These are phyloP conservation scores for Leguminivora glycinivorella DNA, from an alignment of 1,140 invertebrate genomes.

Conservation along the genomic window DNA sequence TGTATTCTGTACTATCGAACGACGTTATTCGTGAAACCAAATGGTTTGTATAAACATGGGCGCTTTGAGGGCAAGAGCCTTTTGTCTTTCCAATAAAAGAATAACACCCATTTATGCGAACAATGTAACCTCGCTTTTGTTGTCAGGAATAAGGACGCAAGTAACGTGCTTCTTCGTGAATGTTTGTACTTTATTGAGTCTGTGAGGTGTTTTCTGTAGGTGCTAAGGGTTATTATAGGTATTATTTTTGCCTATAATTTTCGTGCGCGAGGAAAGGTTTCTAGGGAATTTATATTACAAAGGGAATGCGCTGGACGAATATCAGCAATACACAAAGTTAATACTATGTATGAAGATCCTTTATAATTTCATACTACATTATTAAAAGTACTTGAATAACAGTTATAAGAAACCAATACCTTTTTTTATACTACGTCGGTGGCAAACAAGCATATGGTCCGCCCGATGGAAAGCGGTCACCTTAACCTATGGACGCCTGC, in stretches of 20 bases:
- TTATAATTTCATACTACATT: too few species aligned
- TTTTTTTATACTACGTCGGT: too few species aligned
- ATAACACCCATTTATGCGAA: conserved; percentile 71
- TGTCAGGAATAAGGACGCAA: conserved; percentile 3
- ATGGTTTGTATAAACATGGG: conserved; percentile 68
- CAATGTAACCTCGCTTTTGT: conserved; percentile 52
- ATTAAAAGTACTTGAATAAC: too few species aligned
- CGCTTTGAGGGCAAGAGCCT: conserved; percentile 61
- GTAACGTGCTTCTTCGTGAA: neutral
- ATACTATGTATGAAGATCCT: too few species aligned
- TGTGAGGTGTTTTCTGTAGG: neutral
- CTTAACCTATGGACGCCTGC: too few species aligned
- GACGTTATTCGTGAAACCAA: neutral
- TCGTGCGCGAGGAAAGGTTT: too few species aligned
- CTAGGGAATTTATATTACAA: too few species aligned
- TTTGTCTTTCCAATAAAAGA: conserved; percentile 69
- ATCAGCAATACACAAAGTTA: too few species aligned
- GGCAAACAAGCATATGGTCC: too few species aligned
- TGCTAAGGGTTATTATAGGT: neutral
- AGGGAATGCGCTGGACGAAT: too few species aligned
- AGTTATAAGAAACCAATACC: too few species aligned
- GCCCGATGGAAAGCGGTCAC: too few species aligned
- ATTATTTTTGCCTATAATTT: neutral
- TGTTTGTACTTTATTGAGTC: neutral
- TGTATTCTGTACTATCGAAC: neutral